Conservation (phyloP, 2,113 vertebrate genomes). For the Ciconia boyciana region DNA sequence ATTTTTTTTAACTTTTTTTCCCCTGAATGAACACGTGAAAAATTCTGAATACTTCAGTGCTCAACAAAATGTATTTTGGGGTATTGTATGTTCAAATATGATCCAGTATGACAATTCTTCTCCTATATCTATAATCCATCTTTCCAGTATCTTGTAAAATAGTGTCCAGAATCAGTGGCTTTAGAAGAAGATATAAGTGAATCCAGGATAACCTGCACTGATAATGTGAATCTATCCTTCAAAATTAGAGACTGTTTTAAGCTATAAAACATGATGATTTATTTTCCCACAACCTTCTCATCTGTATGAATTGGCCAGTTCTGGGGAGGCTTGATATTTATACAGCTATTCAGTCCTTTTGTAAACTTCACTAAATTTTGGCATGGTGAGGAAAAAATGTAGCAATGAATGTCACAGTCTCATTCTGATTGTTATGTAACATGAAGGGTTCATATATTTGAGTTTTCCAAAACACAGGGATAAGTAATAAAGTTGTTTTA, state of each 20-base stretch:
- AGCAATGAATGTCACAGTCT: not conserved
- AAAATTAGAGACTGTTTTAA: not conserved
- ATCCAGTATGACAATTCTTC: not conserved
- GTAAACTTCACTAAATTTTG: not conserved
- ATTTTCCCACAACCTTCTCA: not conserved
- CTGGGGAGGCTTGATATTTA: not conserved
- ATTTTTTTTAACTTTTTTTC: not conserved
- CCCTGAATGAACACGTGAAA: not conserved
- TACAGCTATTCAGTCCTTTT: not conserved
- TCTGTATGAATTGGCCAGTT: not conserved
- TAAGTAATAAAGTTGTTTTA: not conserved
- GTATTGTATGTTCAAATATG: not conserved
- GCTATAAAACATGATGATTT: not conserved
- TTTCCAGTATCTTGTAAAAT: not conserved
- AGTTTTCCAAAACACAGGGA: not conserved
- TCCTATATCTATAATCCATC: not conserved
- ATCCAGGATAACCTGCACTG: not conserved
- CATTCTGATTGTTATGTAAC: not conserved
- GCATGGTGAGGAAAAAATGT: not conserved
- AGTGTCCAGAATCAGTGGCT: not conserved
- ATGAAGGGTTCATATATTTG: not conserved
- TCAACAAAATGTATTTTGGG: not conserved
- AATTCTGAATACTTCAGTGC: not conserved
- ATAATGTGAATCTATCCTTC: not conserved
- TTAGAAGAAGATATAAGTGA: not conserved